These are phyloP conservation scores for Lydus trimaculatus DNA, from an alignment of 2,888 invertebrate species.

Conservation along the genomic window DNA sequence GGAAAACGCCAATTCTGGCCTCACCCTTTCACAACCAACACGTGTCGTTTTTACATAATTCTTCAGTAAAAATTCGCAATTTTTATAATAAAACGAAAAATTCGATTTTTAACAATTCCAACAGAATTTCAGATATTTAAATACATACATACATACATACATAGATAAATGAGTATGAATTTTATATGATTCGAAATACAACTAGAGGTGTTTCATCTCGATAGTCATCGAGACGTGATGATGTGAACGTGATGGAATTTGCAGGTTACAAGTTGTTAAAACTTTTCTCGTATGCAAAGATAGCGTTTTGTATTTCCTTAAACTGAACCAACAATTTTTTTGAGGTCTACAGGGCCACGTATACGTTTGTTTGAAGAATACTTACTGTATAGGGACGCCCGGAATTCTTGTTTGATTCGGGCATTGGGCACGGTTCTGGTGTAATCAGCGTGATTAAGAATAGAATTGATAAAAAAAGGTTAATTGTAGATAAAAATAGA, in stretches of 20 bases:
- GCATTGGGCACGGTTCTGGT: no score
- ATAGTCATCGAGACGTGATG: constrained; percentile 14
- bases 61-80: constrained; percentile 1
- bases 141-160: no score
- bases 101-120: no score
- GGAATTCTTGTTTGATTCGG: no score
- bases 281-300: constrained; percentile 27
- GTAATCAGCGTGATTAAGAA: not conserved
- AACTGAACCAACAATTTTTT: not conserved
- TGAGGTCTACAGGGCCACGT: no score
- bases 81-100: no score
- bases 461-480: not conserved
- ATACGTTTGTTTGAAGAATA: no score
- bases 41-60: constrained; percentile 20
- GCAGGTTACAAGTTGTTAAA: constrained; percentile 24
- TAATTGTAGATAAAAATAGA: constrained; percentile 2
- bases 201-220: not conserved
- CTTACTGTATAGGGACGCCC: no score
- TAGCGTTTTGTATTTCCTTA: constrained; percentile 11
- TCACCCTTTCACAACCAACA: constrained; percentile 15
- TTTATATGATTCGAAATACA: not conserved
- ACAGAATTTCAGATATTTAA: no score
- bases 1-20: constrained; percentile 10
- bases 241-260: constrained; percentile 36
- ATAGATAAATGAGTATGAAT: not conserved